Percentiles rank a stretch among this genome's conserved stretches.
These are phyloP conservation scores for Adelognathus sp. DNA, from an alignment of 2,888 invertebrate genomes.

Conservation along the genomic window DNA sequence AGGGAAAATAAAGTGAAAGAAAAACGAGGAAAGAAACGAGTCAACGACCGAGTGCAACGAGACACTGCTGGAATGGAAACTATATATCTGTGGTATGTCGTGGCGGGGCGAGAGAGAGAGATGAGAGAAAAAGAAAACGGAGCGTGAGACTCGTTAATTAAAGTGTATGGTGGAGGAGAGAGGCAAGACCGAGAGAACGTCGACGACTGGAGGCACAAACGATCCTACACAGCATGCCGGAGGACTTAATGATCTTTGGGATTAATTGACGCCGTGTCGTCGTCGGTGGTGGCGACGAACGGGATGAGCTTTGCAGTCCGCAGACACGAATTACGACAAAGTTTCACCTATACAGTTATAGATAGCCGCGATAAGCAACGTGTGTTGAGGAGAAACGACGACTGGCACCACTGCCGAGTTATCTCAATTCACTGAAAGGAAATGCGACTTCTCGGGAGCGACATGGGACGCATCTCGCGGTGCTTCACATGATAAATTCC, in stretches of 20 bases:
- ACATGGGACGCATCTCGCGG: no score
- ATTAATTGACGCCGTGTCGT: slow-evolving; percentile 54
- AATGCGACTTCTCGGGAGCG: no score
- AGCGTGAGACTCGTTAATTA: slow-evolving; percentile 49
- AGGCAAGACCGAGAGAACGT: background rate
- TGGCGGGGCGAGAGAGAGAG: slow-evolving; percentile 36
- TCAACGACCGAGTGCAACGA: slow-evolving; percentile 41
- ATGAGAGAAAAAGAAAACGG: background rate
- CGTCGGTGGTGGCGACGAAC: slow-evolving; percentile 31
- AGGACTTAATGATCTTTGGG: slow-evolving; percentile 53
- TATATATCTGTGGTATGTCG: no score
- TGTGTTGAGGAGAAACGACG: background rate
- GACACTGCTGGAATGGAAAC: background rate
- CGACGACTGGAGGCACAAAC: slow-evolving; percentile 45
- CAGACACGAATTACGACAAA: slow-evolving; percentile 7
- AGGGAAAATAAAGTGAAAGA: slow-evolving; percentile 27
- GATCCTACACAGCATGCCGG: slow-evolving; percentile 34
- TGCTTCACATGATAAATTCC: no score
- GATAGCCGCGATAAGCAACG: background rate
- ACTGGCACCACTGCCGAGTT: background rate
- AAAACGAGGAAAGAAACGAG: slow-evolving; percentile 37
- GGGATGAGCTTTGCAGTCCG: slow-evolving; percentile 34
- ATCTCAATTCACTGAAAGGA: background rate
- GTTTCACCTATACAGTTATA: slow-evolving; percentile 12
- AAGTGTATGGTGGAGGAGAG: slow-evolving; percentile 45